Conservation (phyloP, 2,113 vertebrate genomes). For the Dendrocopos noguchii region DNA sequence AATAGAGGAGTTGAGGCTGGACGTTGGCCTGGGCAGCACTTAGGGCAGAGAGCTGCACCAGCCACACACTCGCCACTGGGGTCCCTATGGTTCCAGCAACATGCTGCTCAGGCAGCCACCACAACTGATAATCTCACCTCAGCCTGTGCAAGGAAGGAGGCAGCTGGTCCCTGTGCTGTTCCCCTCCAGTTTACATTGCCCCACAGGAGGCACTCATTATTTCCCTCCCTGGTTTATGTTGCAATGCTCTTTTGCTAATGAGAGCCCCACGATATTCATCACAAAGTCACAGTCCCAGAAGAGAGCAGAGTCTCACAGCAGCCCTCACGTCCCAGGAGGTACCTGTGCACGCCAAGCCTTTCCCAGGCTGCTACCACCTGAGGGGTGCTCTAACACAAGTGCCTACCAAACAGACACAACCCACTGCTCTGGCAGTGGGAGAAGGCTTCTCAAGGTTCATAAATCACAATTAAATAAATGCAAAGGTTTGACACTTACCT, state of each 20-base stretch:
- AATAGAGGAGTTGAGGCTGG: no score
- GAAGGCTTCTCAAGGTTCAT: not conserved
- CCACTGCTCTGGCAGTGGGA: fast-evolving
- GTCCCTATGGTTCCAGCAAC: fast-evolving
- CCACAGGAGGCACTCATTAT: fast-evolving
- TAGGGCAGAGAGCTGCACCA: not conserved
- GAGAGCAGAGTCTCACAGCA: not conserved
- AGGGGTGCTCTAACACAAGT: not conserved
- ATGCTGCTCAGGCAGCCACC: no score
- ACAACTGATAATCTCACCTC: not conserved
- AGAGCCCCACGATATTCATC: not conserved
- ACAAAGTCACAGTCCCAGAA: not conserved
- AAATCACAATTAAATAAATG: not conserved
- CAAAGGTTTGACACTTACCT: not conserved
- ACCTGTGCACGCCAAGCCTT: fast-evolving
- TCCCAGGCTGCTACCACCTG: not conserved
- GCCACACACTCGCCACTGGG: fast-evolving
- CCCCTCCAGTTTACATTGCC: not conserved
- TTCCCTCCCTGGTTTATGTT: fast-evolving
- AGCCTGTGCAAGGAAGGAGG: fast-evolving
- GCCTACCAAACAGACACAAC: not conserved
- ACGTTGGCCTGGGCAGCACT: fast-evolving
- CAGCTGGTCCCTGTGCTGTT: not conserved
- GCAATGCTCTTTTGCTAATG: not conserved
- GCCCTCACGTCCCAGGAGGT: fast-evolving